Percentiles rank a stretch among this genome's conserved stretches.
These are phyloP conservation scores for Propsilocerus akamusi DNA, from an alignment of 1,140 invertebrate species.

Conservation along the genomic window DNA sequence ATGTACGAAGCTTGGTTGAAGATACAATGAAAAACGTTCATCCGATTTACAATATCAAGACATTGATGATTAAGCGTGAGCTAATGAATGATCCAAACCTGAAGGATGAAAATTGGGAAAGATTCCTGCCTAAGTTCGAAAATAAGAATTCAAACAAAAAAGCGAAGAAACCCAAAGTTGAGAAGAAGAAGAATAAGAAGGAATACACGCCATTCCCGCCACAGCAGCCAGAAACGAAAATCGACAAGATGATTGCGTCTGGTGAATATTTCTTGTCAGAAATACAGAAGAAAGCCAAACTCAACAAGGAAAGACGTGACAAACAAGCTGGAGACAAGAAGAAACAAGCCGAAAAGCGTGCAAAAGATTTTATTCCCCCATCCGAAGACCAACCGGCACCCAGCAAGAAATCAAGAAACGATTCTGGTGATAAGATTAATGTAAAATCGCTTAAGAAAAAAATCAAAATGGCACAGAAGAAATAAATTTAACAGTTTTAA, in stretches of 20 bases:
- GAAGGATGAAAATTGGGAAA: slow-evolving; percentile 90
- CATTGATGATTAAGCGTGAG: slow-evolving; percentile 94
- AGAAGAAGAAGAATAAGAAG: slow-evolving; percentile 65
- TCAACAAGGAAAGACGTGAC: slow-evolving; percentile 51
- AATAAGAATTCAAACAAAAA: slow-evolving; percentile 76
- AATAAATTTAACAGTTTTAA: slow-evolving; percentile 2
- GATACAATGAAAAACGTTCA: slow-evolving; percentile 99
- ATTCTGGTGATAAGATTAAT: slow-evolving; percentile 26
- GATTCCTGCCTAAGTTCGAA: slow-evolving; percentile 92
- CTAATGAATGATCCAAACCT: slow-evolving; percentile 80
- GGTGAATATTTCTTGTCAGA: slow-evolving; percentile 94
- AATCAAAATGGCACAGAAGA: slow-evolving; percentile 32
- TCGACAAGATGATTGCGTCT: slow-evolving; percentile 84
- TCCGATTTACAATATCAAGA: slow-evolving; percentile 98
- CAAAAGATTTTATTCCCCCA: slow-evolving; percentile 68
- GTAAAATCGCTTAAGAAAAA: slow-evolving; percentile 50
- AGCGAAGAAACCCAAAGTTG: slow-evolving; percentile 62
- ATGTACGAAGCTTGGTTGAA: slow-evolving; percentile 81
- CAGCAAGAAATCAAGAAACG: slow-evolving; percentile 15
- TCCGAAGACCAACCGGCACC: slow-evolving; percentile 30
- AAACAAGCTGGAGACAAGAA: slow-evolving; percentile 50
- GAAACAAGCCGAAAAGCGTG: slow-evolving; percentile 53
- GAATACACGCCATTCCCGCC: slow-evolving; percentile 97
- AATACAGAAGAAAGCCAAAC: slow-evolving; percentile 54
- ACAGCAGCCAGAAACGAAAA: slow-evolving; percentile 74